Percentiles rank a stretch among this genome's conserved stretches.
Evolutionary conservation across 2,797 vertebrate species (phyloP).

Genomic region (Channa striata): DNA sequence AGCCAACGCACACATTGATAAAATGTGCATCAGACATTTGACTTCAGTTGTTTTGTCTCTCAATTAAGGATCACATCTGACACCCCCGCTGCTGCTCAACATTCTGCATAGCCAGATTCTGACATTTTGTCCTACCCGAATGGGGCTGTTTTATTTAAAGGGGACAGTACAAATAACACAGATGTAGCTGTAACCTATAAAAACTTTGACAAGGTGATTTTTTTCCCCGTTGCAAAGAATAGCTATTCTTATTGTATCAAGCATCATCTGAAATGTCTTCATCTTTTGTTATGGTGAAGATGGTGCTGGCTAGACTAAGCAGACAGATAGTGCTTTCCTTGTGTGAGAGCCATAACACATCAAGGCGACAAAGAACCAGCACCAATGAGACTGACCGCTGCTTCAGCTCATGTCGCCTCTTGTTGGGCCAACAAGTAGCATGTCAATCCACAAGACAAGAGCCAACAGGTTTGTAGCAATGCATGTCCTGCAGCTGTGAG

Average conservation of each 20-base stretch:
- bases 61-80: not conserved
- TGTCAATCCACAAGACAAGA: no score
- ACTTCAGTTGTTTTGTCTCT: not conserved
- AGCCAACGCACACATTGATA: constrained; percentile 11
- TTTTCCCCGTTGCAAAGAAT: not conserved
- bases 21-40: constrained; percentile 1
- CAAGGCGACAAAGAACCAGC: no score
- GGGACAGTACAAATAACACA: not conserved
- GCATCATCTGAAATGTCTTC: no score
- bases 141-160: no score
- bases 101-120: not conserved
- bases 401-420: no score
- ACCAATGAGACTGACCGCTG: no score
- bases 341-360: no score
- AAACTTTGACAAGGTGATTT: not conserved
- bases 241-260: no score
- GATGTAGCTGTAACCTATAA: not conserved
- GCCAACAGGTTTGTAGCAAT: no score
- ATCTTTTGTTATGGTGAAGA: not conserved
- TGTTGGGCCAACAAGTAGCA: no score
- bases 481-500: no score
- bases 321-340: not conserved
- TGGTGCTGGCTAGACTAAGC: not conserved
- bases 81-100: not conserved
- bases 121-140: no score